phyloP scores from a whole-genome alignment of 2,113 vertebrate genomes.

The Gasterosteus nipponicus region DNA sequence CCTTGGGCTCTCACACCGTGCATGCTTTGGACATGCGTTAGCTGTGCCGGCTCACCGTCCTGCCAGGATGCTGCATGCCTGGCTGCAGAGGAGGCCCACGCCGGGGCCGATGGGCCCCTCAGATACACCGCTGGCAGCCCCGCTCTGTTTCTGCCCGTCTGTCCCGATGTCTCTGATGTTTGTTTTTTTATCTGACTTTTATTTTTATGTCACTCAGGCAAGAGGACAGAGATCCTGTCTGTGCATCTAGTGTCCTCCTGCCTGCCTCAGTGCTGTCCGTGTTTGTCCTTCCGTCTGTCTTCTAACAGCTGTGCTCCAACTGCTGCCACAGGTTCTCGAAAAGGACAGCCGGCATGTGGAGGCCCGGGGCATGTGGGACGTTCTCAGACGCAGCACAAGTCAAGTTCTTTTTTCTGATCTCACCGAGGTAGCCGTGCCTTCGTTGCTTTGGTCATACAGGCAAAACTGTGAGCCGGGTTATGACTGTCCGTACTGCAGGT shows the following conservation, averaged over 20 bases:
- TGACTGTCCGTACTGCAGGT: background rate
- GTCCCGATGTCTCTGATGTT: constrained; percentile 18
- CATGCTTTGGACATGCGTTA: constrained; percentile 65
- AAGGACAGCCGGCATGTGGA: constrained; percentile 74
- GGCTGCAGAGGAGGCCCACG: constrained; percentile 61
- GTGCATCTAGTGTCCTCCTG: constrained; percentile 1
- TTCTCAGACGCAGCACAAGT: constrained; percentile 78
- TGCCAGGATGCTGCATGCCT: constrained; percentile 72
- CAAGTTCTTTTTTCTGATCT: constrained; percentile 81
- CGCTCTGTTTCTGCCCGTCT: constrained; percentile 41
- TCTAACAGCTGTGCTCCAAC: constrained; percentile 74
- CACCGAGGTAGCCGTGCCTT: constrained; percentile 70
- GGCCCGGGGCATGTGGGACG: constrained; percentile 80
- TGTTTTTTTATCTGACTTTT: constrained; percentile 2
- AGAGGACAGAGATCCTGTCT: background rate
- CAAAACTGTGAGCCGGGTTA: background rate
- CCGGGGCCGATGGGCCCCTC: constrained; percentile 51
- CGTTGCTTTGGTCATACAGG: constrained; percentile 8
- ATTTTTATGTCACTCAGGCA: too few relatives aligned
- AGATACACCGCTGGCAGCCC: constrained; percentile 54
- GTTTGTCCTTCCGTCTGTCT: constrained; percentile 22
- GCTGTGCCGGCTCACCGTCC: constrained; percentile 42
- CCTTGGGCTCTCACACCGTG: constrained; percentile 47
- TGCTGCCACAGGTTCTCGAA: constrained; percentile 76
- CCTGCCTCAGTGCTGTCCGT: constrained; percentile 9